Conservation (phyloP, 2,113 vertebrate genomes). For the Calidris pugnax region DNA sequence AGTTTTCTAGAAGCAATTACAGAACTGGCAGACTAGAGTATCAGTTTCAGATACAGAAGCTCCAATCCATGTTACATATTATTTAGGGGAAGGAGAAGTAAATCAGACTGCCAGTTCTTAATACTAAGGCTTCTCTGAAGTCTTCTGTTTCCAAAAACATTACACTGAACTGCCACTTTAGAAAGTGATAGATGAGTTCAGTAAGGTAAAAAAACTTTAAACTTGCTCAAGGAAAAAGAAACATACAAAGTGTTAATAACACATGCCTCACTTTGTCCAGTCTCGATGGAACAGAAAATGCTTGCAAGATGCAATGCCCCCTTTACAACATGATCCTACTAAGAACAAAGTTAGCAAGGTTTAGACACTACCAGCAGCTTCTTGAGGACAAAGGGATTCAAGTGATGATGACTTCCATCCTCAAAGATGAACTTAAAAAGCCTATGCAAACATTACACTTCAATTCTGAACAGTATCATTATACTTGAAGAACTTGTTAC, state of each 20-base stretch:
- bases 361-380: not conserved
- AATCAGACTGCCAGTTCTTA: not conserved
- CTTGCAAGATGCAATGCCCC: not conserved
- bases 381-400: not conserved
- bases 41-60: not conserved
- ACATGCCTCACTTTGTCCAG: not conserved
- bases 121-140: not conserved
- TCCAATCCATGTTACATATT: not conserved
- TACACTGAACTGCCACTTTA: not conserved
- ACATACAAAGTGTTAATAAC: not conserved
- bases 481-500: not conserved
- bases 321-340: not conserved
- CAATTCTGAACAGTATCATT: not conserved
- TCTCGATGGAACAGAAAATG: not conserved
- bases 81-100: not conserved
- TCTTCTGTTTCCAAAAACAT: not conserved
- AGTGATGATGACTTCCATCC: not conserved
- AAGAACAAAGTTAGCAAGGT: not conserved
- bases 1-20: not conserved
- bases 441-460: not conserved
- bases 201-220: not conserved
- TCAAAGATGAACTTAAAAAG: not conserved
- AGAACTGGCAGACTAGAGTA: not conserved
- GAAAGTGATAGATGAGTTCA: not conserved
- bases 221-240: not conserved